These are phyloP conservation scores for Parnassius glacialis DNA, from an alignment of 2,888 invertebrate species.

Conservation along the genomic window DNA sequence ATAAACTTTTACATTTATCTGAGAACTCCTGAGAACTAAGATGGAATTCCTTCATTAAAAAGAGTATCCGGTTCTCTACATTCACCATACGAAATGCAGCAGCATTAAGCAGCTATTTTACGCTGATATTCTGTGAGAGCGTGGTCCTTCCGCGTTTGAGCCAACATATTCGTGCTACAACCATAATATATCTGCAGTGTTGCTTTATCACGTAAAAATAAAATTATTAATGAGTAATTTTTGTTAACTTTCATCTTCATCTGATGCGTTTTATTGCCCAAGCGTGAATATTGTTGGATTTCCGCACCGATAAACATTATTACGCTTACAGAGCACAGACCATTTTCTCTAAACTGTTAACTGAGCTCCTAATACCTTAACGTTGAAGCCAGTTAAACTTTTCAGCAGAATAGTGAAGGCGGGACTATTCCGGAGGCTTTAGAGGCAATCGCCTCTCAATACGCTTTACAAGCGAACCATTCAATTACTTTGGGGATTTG, in stretches of 20 bases:
- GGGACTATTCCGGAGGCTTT: constrained; percentile 17
- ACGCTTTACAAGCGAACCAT: constrained; percentile 41
- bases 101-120: too few species aligned
- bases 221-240: background rate
- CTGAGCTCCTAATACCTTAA: constrained; percentile 25
- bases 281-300: constrained; percentile 3
- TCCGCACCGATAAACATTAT: constrained; percentile 17
- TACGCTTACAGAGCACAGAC: constrained; percentile 11
- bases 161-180: too few species aligned
- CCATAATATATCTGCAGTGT: too few species aligned
- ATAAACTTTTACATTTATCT: too few species aligned
- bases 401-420: constrained; percentile 31
- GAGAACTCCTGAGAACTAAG: too few species aligned
- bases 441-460: constrained; percentile 32
- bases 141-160: too few species aligned
- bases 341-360: constrained; percentile 26
- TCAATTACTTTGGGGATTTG: constrained; percentile 35
- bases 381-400: constrained; percentile 21
- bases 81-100: too few species aligned
- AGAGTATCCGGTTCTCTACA: too few species aligned
- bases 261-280: constrained; percentile 9
- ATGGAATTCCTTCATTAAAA: too few species aligned
- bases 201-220: too few species aligned
- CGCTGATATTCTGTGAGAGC: too few species aligned
- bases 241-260: background rate